Percentiles rank a stretch among this genome's conserved stretches.
Evolutionary conservation across 2,888 invertebrate genomes (phyloP).

Genomic region (Glyphotaelius pellucidus): DNA sequence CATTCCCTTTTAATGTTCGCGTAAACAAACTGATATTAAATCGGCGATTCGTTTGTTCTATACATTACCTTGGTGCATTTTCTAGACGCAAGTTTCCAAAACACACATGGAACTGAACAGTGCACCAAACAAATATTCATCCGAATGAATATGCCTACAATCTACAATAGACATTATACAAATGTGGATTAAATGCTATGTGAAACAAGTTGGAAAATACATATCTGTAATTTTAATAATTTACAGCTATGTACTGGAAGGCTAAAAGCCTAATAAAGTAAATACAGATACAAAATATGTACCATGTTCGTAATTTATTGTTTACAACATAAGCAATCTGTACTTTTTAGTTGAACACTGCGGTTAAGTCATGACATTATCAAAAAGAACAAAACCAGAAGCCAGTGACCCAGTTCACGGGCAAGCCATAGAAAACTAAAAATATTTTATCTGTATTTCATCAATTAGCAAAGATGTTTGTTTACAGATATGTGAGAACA

Average conservation of each 20-base stretch:
- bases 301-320: not conserved
- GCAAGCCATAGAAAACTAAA: slow-evolving; percentile 39
- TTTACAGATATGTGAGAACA: slow-evolving; percentile 51
- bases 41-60: slow-evolving; percentile 45
- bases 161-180: not conserved
- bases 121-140: slow-evolving; percentile 34
- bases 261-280: not conserved
- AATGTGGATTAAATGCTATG: not conserved
- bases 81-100: not conserved
- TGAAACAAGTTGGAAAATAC: not conserved
- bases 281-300: too few species aligned
- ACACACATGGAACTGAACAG: slow-evolving; percentile 6
- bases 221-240: not conserved
- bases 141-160: not conserved
- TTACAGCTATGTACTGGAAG: not conserved
- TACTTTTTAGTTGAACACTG: not conserved
- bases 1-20: slow-evolving; percentile 53
- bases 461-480: slow-evolving; percentile 44
- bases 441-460: slow-evolving; percentile 52
- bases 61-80: slow-evolving; percentile 34
- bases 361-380: not conserved
- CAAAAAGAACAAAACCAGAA: not conserved
- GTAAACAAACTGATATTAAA: slow-evolving; percentile 31
- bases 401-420: slow-evolving; percentile 15
- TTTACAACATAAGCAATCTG: not conserved